phyloP scores from a whole-genome alignment of 2,797 vertebrate genomes.

The Perodicticus potto region DNA sequence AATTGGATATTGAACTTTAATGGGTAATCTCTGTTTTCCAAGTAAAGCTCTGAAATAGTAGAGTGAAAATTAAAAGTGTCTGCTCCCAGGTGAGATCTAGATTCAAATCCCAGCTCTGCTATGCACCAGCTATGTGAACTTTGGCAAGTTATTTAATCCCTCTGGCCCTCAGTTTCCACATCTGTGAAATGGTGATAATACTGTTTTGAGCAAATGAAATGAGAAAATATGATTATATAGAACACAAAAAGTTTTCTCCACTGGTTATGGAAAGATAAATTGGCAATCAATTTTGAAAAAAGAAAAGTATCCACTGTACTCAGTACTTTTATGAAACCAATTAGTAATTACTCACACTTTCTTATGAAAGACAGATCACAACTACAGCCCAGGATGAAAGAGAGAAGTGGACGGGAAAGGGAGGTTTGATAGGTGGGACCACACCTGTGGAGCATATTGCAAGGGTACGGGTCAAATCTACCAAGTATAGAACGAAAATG shows the following conservation, averaged over 20 bases:
- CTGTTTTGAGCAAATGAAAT: constrained; percentile 22
- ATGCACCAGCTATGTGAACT: background rate
- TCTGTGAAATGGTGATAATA: background rate
- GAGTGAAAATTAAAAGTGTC: background rate
- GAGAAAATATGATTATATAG: background rate
- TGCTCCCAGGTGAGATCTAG: background rate
- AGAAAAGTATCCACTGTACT: too few species aligned
- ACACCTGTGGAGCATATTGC: too few species aligned
- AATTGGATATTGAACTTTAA: background rate
- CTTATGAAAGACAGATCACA: too few species aligned
- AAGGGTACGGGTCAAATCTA: too few species aligned
- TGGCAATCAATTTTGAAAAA: background rate
- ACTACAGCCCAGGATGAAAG: too few species aligned
- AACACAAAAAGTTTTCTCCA: background rate
- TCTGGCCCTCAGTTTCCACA: background rate
- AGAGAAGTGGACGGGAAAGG: too few species aligned
- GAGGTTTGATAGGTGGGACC: too few species aligned
- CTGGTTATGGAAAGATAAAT: background rate
- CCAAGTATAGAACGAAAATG: too few species aligned
- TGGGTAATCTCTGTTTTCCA: background rate
- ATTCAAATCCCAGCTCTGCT: constrained; percentile 34
- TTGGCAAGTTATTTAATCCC: constrained; percentile 4
- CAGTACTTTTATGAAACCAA: too few species aligned
- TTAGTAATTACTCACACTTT: too few species aligned
- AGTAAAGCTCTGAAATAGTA: constrained; percentile 34